A percentile compares a stretch with the other conserved stretches of the same genome.
Conservation (phyloP, 2,888 invertebrate species). For the Thera obeliscata region DNA sequence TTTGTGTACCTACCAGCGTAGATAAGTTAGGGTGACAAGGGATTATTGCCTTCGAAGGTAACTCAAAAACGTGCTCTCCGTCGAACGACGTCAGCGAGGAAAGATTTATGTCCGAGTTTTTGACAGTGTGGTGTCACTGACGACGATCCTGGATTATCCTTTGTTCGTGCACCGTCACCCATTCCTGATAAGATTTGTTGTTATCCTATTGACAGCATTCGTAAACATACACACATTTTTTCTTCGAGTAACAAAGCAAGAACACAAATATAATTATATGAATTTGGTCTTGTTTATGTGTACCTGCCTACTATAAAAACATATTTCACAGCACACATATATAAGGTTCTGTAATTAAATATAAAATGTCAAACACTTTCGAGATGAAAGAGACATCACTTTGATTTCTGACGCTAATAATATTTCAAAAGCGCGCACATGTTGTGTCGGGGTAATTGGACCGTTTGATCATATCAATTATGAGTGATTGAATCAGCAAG, state of each 20-base stretch:
- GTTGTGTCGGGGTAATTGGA: slow-evolving; percentile 57
- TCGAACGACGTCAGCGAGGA: slow-evolving; percentile 71
- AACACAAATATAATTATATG: too few relatives aligned
- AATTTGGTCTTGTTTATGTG: not conserved
- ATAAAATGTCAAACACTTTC: slow-evolving; percentile 25
- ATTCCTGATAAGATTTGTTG: slow-evolving; percentile 67
- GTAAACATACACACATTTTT: slow-evolving; percentile 26
- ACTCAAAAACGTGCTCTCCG: slow-evolving; percentile 60
- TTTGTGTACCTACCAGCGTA: slow-evolving; percentile 71
- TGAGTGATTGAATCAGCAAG: slow-evolving; percentile 72
- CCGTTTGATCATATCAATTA: slow-evolving; percentile 74
- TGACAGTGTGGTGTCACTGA: slow-evolving; percentile 68
- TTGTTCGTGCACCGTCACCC: slow-evolving; percentile 71
- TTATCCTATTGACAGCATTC: slow-evolving; percentile 54
- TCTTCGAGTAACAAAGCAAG: too few relatives aligned
- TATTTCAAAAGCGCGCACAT: slow-evolving; percentile 40
- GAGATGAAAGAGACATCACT: slow-evolving; percentile 36
- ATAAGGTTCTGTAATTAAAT: slow-evolving; percentile 3
- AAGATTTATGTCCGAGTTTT: slow-evolving; percentile 77
- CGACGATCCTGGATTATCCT: slow-evolving; percentile 76
- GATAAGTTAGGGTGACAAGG: slow-evolving; percentile 71
- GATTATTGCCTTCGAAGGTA: slow-evolving; percentile 60
- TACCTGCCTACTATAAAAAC: slow-evolving; percentile 7
- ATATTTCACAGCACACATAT: not conserved
- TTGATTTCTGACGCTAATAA: slow-evolving; percentile 34